phyloP scores from a whole-genome alignment of 1,140 invertebrate species.

The Microplitis mediator region DNA sequence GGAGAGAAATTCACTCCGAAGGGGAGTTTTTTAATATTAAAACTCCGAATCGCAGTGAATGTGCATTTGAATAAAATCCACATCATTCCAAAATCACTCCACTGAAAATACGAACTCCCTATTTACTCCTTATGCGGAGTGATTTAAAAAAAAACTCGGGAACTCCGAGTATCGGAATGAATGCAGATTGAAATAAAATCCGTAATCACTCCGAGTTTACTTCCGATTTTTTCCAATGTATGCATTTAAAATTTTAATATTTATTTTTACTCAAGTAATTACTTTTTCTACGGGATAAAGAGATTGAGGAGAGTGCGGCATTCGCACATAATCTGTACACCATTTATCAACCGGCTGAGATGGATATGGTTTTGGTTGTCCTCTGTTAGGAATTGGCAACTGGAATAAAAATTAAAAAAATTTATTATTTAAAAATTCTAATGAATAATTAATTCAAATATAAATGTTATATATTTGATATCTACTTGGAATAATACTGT shows the following conservation, averaged over 20 bases:
- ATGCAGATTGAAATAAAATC: too few species aligned
- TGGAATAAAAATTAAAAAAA: slow-evolving; percentile 32
- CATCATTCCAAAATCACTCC: too few species aligned
- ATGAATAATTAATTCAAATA: not conserved
- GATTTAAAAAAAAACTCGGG: too few species aligned
- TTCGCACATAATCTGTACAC: slow-evolving; percentile 80
- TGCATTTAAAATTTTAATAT: slow-evolving; percentile 18
- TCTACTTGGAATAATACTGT: slow-evolving; percentile 54
- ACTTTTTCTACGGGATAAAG: slow-evolving; percentile 74
- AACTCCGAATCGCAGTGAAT: too few species aligned
- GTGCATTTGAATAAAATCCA: too few species aligned
- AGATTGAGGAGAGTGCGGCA: slow-evolving; percentile 82
- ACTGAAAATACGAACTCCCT: too few species aligned
- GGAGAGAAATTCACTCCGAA: too few species aligned
- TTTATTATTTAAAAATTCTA: not conserved
- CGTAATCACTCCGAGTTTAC: not conserved
- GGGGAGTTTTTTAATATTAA: too few species aligned
- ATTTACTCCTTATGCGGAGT: too few species aligned
- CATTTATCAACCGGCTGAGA: slow-evolving; percentile 69
- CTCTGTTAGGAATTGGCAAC: slow-evolving; percentile 49
- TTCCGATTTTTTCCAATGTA: slow-evolving; percentile 11
- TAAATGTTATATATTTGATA: not conserved
- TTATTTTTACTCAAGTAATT: slow-evolving; percentile 37
- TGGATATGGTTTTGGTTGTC: slow-evolving; percentile 70
- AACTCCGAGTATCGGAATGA: too few species aligned